Conservation (phyloP, 2,888 invertebrate genomes). For the Pristionchus japonicus region DNA sequence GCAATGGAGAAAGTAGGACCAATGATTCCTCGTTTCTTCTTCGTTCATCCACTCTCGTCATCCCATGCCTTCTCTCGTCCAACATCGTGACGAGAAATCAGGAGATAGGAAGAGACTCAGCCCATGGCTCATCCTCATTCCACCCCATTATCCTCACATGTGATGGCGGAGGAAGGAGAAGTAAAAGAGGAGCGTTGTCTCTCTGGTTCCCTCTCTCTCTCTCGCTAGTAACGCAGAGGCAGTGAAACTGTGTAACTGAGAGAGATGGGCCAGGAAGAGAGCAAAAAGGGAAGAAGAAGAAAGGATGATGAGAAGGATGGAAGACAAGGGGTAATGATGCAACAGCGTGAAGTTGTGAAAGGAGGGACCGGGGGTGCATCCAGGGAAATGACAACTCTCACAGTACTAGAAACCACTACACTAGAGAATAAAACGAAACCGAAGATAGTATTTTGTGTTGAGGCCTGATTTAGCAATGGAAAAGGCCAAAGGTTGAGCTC, state of each 20-base stretch:
- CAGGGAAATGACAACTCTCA: neutral
- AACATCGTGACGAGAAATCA: no score
- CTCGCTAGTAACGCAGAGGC: neutral
- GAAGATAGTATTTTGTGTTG: no score
- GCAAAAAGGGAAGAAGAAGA: neutral
- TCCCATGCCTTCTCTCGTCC: no score
- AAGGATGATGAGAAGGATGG: neutral
- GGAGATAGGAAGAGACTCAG: no score
- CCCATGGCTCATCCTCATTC: no score
- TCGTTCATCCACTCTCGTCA: no score
- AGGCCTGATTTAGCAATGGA: no score
- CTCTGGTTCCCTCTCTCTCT: neutral
- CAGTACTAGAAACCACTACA: neutral
- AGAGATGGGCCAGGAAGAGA: neutral
- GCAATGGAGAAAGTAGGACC: neutral
- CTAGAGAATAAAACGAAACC: no score
- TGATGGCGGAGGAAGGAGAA: neutral
- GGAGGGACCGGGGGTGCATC: neutral
- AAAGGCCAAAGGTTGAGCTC: no score
- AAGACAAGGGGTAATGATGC: neutral
- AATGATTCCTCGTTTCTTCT: neutral
- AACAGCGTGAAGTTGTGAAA: neutral
- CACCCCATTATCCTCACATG: conserved; percentile 16
- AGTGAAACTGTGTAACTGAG: no score
- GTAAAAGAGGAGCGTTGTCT: neutral